Evolutionary conservation across 2,888 invertebrate species (phyloP).

Genomic region (Pterobdella sp.): DNA sequence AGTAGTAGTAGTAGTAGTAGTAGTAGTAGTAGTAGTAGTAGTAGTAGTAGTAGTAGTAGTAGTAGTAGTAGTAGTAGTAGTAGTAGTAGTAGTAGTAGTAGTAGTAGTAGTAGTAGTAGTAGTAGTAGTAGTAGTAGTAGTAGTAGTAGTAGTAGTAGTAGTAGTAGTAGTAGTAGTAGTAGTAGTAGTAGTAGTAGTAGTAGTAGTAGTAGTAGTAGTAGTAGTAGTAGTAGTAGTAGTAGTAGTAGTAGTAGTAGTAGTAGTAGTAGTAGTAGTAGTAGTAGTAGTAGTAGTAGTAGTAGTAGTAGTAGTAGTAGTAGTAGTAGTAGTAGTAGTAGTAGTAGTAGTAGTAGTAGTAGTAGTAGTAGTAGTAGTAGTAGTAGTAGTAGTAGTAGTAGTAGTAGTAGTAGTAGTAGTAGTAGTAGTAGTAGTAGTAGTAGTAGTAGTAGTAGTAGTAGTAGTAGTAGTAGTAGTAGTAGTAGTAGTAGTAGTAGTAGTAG

Average conservation of each 20-base stretch:
- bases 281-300: slow-evolving; percentile 27
- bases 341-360: slow-evolving; percentile 26
- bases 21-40: slow-evolving; percentile 17
- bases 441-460: not conserved
- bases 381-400: slow-evolving; percentile 17
- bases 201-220: slow-evolving; percentile 24
- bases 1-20: slow-evolving; percentile 26
- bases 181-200: slow-evolving; percentile 12
- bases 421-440: slow-evolving; percentile 25
- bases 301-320: slow-evolving; percentile 12
- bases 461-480: slow-evolving; percentile 14
- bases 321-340: slow-evolving; percentile 10
- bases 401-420: slow-evolving; percentile 20
- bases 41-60: slow-evolving; percentile 14
- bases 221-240: slow-evolving; percentile 21
- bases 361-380: slow-evolving; percentile 19
- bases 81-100: slow-evolving; percentile 22
- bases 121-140: slow-evolving; percentile 15
- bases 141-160: slow-evolving; percentile 26
- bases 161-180: slow-evolving; percentile 16
- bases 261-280: slow-evolving; percentile 17
- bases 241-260: slow-evolving; percentile 19
- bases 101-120: slow-evolving; percentile 18
- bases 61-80: slow-evolving; percentile 22
- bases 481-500: slow-evolving; percentile 15